Evolutionary conservation across 1,140 invertebrate genomes (phyloP).

Genomic region (Pinna nobilis): DNA sequence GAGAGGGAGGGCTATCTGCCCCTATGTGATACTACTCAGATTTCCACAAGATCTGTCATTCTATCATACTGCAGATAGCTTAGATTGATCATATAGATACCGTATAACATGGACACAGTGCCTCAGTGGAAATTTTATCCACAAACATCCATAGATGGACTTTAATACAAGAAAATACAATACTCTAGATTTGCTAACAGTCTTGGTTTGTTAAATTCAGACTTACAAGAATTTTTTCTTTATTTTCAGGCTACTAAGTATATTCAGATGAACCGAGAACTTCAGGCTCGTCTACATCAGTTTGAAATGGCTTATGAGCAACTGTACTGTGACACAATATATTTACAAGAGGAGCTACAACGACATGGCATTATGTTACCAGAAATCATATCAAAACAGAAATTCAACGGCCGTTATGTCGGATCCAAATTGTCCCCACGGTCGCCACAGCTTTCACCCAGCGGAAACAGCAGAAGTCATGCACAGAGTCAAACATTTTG

Average conservation of each 20-base stretch:
- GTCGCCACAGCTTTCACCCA: conserved; percentile 25
- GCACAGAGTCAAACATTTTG: neutral
- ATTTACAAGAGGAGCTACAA: conserved; percentile 36
- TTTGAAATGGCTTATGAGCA: conserved; percentile 38
- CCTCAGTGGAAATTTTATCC: no score
- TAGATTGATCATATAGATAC: no score
- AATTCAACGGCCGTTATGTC: conserved; percentile 26
- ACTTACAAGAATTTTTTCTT: no score
- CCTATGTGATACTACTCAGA: no score
- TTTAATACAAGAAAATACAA: no score
- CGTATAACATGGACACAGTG: no score
- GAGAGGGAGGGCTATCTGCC: no score
- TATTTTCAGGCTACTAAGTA: conserved; percentile 30
- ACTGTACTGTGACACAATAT: conserved; percentile 30
- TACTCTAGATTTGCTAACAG: no score
- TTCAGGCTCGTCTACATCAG: conserved; percentile 32
- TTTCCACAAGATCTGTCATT: no score
- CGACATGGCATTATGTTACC: conserved; percentile 33
- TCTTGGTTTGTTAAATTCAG: no score
- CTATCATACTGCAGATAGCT: no score
- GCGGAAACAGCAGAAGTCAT: neutral
- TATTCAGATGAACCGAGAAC: conserved; percentile 34
- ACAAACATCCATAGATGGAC: no score
- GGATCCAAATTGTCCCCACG: conserved; percentile 15
- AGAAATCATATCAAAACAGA: conserved; percentile 36